Conservation (phyloP, 2,888 invertebrate genomes). For the Synergus laeviventris region DNA sequence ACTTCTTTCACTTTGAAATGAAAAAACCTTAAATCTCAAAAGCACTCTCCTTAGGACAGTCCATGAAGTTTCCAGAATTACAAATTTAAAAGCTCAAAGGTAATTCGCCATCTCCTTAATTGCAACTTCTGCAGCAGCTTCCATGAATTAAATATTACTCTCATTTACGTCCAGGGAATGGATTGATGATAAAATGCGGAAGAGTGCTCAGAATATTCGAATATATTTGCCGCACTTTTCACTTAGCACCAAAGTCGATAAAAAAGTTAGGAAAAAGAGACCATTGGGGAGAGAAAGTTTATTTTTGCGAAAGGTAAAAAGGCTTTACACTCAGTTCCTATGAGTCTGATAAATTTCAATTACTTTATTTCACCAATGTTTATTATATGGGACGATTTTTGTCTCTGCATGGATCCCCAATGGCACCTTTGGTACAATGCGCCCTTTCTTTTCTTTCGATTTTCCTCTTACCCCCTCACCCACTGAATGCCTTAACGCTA, state of each 20-base stretch:
- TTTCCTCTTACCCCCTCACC: neutral
- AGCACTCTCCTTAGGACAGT: too few species aligned
- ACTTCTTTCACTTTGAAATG: too few species aligned
- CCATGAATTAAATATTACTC: neutral
- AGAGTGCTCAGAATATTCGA: neutral
- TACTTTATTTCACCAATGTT: conserved; percentile 14
- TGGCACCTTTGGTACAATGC: conserved; percentile 24
- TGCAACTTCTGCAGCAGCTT: neutral
- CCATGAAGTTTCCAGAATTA: neutral
- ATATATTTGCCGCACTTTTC: neutral
- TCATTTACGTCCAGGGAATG: neutral
- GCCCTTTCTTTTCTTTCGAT: conserved; percentile 18
- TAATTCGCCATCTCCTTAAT: neutral
- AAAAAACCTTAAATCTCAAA: too few species aligned
- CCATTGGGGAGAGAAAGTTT: neutral
- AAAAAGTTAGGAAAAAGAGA: neutral
- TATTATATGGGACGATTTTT: conserved; percentile 10
- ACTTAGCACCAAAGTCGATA: neutral
- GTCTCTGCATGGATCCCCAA: neutral
- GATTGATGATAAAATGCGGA: neutral
- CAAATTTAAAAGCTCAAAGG: neutral
- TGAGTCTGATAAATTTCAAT: conserved; percentile 5
- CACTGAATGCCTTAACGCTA: conserved; percentile 2
- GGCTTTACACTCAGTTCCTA: neutral
- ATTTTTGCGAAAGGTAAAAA: neutral